A percentile compares a stretch with the other conserved stretches of the same genome.
Evolutionary conservation across 2,113 vertebrate species (phyloP).

Genomic region (Gymnorhina tibicen): DNA sequence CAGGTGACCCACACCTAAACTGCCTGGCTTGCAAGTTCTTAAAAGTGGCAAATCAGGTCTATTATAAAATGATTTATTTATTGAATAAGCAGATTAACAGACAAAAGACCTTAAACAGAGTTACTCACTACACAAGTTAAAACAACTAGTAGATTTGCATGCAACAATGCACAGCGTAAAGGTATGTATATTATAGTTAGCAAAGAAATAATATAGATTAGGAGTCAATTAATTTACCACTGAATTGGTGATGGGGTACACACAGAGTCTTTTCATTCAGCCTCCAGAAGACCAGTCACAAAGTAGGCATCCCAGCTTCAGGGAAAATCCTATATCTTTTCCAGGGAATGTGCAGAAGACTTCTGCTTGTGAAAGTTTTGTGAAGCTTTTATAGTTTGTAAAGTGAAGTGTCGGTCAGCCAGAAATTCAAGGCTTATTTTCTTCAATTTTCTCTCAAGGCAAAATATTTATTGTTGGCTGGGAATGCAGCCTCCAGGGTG

Average conservation of each 20-base stretch:
- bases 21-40: background rate
- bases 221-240: background rate
- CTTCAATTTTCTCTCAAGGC: background rate
- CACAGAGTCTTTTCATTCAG: background rate
- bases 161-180: background rate
- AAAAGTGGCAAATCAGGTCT: background rate
- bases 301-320: background rate
- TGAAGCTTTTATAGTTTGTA: background rate
- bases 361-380: background rate
- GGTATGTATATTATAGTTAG: too few species aligned
- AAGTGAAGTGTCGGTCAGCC: background rate
- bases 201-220: background rate
- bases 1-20: background rate
- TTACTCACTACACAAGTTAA: background rate
- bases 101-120: background rate
- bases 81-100: background rate
- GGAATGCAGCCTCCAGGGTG: background rate
- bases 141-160: background rate
- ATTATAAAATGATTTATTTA: background rate
- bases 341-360: background rate
- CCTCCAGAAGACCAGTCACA: background rate
- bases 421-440: background rate
- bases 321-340: background rate
- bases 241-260: accelerated
- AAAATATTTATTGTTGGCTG: background rate